Conservation (phyloP, 1,140 invertebrate genomes). For the Ostrea edulis region DNA sequence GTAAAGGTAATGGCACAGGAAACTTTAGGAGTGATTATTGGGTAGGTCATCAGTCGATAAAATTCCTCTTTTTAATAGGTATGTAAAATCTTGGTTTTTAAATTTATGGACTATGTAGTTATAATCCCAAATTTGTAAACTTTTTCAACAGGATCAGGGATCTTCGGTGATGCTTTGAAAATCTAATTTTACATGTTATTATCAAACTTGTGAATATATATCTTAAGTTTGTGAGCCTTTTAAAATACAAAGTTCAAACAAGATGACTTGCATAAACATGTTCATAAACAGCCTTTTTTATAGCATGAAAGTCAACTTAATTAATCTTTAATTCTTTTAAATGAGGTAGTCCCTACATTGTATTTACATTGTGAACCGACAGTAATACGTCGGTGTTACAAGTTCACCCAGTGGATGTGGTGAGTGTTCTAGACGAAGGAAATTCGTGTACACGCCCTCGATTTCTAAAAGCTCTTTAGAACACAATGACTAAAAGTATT, state of each 20-base stretch:
- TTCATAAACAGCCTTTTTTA: neutral
- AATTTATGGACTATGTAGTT: too few species aligned
- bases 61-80: too few species aligned
- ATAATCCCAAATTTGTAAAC: too few species aligned
- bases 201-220: too few species aligned
- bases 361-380: too few species aligned
- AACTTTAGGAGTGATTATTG: too few species aligned
- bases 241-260: neutral
- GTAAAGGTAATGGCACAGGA: too few species aligned
- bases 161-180: neutral
- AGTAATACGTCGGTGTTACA: neutral
- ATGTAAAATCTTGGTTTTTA: too few species aligned
- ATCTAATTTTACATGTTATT: too few species aligned
- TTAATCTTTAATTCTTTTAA: neutral
- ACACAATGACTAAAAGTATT: neutral
- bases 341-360: too few species aligned
- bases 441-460: neutral
- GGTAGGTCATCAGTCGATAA: too few species aligned
- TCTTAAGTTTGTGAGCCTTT: neutral
- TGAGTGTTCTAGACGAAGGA: neutral
- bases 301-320: neutral
- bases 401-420: neutral
- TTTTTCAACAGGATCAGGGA: neutral
- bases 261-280: slow-evolving; percentile 1
- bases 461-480: neutral